phyloP scores from a whole-genome alignment of 2,113 vertebrate species.

The Misgurnus anguillicaudatus region DNA sequence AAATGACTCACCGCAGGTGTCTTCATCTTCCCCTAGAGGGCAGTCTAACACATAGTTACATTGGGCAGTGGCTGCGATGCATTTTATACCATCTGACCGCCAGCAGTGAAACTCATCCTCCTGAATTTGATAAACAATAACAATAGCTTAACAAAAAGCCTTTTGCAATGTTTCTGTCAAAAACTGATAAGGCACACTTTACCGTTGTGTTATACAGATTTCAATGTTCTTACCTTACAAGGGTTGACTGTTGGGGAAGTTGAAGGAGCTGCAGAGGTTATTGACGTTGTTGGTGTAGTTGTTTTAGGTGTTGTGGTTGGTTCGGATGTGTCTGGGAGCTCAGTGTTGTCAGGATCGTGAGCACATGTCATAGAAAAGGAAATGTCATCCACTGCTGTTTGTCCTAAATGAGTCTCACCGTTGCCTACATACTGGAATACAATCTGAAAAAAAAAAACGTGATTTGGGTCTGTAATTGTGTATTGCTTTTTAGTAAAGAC shows the following conservation, averaged over 20 bases:
- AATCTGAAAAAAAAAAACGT: conserved; percentile 55
- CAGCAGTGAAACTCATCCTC: conserved; percentile 70
- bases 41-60: conserved; percentile 67
- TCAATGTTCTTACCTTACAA: conserved; percentile 62
- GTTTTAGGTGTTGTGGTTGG: conserved; percentile 52
- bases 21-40: conserved; percentile 65
- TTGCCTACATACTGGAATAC: conserved; percentile 65
- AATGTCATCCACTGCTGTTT: conserved; percentile 70
- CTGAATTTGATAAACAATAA: conserved; percentile 51
- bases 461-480: not conserved
- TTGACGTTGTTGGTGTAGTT: not conserved
- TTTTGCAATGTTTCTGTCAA: not conserved
- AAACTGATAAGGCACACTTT: not conserved
- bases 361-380: conserved; percentile 71
- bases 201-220: not conserved
- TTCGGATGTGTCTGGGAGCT: conserved; percentile 59
- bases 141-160: not conserved
- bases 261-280: conserved; percentile 46
- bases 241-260: conserved; percentile 44
- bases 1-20: conserved; percentile 61
- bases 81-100: conserved; percentile 56
- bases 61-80: conserved; percentile 54
- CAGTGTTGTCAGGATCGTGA: conserved; percentile 67
- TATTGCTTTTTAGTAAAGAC: too few relatives aligned
- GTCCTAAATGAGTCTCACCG: conserved; percentile 24